Conservation (phyloP, 2,113 vertebrate genomes). For the Xenopus tropicalis region DNA sequence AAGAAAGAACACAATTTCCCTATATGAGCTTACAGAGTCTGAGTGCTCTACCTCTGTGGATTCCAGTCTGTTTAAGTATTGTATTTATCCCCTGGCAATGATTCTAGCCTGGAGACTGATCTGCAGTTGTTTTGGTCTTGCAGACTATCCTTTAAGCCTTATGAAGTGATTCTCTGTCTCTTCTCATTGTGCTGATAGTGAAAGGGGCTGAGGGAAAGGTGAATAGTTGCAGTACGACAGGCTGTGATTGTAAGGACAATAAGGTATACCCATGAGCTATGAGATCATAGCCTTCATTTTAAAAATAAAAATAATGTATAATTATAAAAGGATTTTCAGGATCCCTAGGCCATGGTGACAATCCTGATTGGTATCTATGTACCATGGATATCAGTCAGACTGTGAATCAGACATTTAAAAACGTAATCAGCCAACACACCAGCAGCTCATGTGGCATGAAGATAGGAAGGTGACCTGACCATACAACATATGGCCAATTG, state of each 20-base stretch:
- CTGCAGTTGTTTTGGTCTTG: not conserved
- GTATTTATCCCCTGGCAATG: conserved; percentile 36
- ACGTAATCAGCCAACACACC: too few species aligned
- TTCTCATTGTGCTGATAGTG: conserved; percentile 16
- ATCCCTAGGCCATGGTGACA: too few species aligned
- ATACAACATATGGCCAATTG: too few species aligned
- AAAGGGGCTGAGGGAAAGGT: conserved; percentile 1
- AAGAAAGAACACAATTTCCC: conserved; percentile 18
- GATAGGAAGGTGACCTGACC: too few species aligned
- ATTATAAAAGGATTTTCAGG: too few species aligned
- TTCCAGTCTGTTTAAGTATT: conserved; percentile 24
- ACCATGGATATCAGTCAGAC: too few species aligned
- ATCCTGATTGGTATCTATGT: too few species aligned
- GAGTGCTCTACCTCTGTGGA: conserved; percentile 16
- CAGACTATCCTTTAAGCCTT: conserved; percentile 5
- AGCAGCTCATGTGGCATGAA: too few species aligned
- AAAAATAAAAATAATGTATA: too few species aligned
- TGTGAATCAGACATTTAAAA: too few species aligned
- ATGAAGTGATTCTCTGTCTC: conserved; percentile 25
- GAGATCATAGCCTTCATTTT: too few species aligned
- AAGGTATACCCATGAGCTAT: not conserved
- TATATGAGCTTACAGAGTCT: conserved; percentile 1
- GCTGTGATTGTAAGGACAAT: conserved; percentile 2
- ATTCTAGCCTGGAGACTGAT: conserved; percentile 12
- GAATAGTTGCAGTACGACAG: not conserved